phyloP scores from a whole-genome alignment of 37 sponge, comb jelly and placozoan genomes.

The Crambe crambe region DNA sequence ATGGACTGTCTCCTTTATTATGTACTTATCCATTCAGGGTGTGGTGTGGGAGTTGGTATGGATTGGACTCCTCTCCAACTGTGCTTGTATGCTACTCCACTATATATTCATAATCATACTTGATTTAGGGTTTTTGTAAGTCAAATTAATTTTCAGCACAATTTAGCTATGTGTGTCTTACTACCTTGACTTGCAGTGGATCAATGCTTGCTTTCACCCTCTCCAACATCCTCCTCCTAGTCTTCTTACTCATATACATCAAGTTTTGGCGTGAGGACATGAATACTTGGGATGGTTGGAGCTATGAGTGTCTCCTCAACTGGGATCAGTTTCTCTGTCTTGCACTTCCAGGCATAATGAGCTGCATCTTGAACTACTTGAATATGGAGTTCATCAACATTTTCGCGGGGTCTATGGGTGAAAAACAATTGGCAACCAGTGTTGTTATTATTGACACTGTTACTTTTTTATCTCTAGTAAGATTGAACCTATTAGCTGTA shows the following conservation, averaged over 20 bases:
- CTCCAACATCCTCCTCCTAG: background rate
- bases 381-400: slow-evolving; percentile 38
- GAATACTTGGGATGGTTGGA: slow-evolving; percentile 64
- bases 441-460: slow-evolving; percentile 24
- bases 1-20: too few relatives aligned
- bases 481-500: background rate
- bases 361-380: slow-evolving; percentile 35
- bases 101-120: slow-evolving; percentile 37
- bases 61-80: slow-evolving; percentile 3
- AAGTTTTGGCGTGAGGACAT: slow-evolving; percentile 17
- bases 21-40: too few relatives aligned
- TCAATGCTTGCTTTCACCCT: background rate
- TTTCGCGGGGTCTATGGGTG: slow-evolving; percentile 28
- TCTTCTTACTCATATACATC: slow-evolving; percentile 32
- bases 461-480: slow-evolving; percentile 41
- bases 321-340: slow-evolving; percentile 34
- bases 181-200: background rate
- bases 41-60: slow-evolving; percentile 51
- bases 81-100: slow-evolving; percentile 29
- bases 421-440: slow-evolving; percentile 25
- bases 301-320: slow-evolving; percentile 37
- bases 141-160: background rate
- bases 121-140: slow-evolving; percentile 37
- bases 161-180: background rate
- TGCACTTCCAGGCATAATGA: slow-evolving; percentile 39